Evolutionary conservation across 2,888 invertebrate species (phyloP).

Genomic region (Drosophila neotestacea): DNA sequence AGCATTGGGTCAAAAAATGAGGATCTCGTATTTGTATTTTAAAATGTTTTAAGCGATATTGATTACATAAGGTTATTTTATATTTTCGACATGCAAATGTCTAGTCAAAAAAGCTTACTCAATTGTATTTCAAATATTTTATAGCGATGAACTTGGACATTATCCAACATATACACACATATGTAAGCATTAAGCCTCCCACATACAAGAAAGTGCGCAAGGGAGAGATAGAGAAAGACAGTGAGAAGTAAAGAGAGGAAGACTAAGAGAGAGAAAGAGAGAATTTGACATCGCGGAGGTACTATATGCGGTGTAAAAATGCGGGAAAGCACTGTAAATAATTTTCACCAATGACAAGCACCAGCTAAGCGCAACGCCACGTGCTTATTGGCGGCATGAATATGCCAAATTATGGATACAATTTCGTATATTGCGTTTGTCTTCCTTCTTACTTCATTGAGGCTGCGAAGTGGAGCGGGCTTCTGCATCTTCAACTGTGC

Average conservation of each 20-base stretch:
- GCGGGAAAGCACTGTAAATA: constrained; percentile 42
- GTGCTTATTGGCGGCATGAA: constrained; percentile 56
- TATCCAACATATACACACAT: constrained; percentile 5
- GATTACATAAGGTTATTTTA: constrained; percentile 2
- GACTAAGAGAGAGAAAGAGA: background rate
- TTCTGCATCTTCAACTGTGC: background rate
- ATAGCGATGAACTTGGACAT: constrained; percentile 1
- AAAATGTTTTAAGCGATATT: too few relatives aligned
- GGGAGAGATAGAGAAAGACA: background rate
- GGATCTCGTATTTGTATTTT: too few relatives aligned
- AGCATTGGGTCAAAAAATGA: too few relatives aligned
- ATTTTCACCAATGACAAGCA: constrained; percentile 53
- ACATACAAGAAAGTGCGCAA: background rate
- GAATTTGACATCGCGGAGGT: background rate
- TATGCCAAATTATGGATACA: constrained; percentile 9
- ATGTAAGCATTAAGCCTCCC: constrained; percentile 1
- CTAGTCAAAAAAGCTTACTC: background rate
- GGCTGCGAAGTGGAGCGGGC: background rate
- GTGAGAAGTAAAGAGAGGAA: background rate
- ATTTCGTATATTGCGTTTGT: constrained; percentile 7
- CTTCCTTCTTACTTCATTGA: background rate
- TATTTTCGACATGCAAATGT: background rate
- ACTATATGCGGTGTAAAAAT: constrained; percentile 25
- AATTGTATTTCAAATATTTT: constrained; percentile 8
- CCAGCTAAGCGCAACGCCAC: constrained; percentile 28